Base-by-base conservation (phyloP, 2,888 invertebrate genomes). In the Alloscopus bannaensis region DNA sequence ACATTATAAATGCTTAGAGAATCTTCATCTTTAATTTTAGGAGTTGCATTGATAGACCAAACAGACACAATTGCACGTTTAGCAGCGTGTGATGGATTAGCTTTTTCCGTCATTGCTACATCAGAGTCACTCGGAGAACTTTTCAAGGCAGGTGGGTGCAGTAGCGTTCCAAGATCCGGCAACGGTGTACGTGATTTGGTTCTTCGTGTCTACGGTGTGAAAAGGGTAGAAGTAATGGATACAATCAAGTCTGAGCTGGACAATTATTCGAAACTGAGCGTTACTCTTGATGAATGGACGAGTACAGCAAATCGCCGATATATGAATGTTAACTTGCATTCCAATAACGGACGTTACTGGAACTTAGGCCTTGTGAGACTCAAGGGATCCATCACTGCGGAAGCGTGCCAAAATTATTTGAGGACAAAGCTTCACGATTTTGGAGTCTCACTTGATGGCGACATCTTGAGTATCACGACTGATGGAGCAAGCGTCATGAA, bases 401-500 rank as follows among this genome's bases (percentile, higher is more conserved):
- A 82, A 42, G 50, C 36, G 3, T 65, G 50, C 31, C 11, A 69
- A 2, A 20, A 29, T 6, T 20, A 36, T 1, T 18, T 82, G 0
- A 55, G 57, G 28, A 22, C 22, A 18, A 72, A 60, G 20, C 59
- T 82, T 0, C 13, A 31, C 3, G 40, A 59, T 0, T 80, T 59
- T 31, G 65, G 45, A 3, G 8, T 82, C 3, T 2, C 0, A 11
- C 24, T 82, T 6, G 26, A 42, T 1, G 55, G 77, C 24, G 55
- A 69, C 13, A 47, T 80, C 0, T 6, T 42, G n/a, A 8, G 36
- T 36, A 52, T 70, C 0, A 52, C 50, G 4, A 80, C 70, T 0
- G 80, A 80, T 55, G 80, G 80, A 0, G 47, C 80, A 0, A 55
- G 62, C 31, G 57, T 69, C 26, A 80, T 80, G 80, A 69, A 26